Base-by-base conservation (phyloP, 2,888 invertebrate species). In the Cynaeus angustus region DNA sequence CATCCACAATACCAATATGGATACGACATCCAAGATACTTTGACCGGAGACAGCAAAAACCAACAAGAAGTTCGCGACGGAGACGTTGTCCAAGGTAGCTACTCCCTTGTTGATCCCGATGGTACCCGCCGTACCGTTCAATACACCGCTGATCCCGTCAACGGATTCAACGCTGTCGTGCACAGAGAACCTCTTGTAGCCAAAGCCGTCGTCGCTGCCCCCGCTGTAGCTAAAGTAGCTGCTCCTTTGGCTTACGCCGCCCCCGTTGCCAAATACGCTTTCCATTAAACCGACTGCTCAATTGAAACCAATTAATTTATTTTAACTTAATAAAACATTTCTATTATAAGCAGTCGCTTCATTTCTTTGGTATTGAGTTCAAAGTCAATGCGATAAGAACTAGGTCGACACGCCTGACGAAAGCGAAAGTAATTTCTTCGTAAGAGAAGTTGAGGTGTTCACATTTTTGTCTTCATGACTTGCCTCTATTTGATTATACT, bases 41-140 rank as follows among this genome's bases (percentile, higher is more conserved):
- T 88, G 45, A 88, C 88, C 75, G 88, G 88, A n/a, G 88, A 88
- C 84, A 86, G 78, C 80, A 88, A 89, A 81, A 85, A 84, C 30
- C 91, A 91, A 84, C 88, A 88, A 73, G 91, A 91, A 85, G 88
- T 88, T 68, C 89, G 91, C 70, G 85, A 86, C 72, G 91, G 91
- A n/a, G 90, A 90, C 83, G 87, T 87, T 75, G 91, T 91, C 46
- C 88, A 88, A 80, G 90, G 85, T 82, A 89, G 87, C 77, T 88
- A 88, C 85, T 87, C 88, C 37, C 83, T 88, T 53, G 81, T 85
- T 16, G 88, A 88, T 75, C 88, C 90, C 21, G 90, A 91, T 79
- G 90, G 90, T 76, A 89, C 88, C 64, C 88, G 88, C 81, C 88
- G 90, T 74, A 89, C 88, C 28, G 90, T 91, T 0, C 90, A 91